A percentile compares a stretch with the other conserved stretches of the same genome.
phyloP scores from a whole-genome alignment of 92 coral and sea anemone species.

The Paragorgia papillata region DNA sequence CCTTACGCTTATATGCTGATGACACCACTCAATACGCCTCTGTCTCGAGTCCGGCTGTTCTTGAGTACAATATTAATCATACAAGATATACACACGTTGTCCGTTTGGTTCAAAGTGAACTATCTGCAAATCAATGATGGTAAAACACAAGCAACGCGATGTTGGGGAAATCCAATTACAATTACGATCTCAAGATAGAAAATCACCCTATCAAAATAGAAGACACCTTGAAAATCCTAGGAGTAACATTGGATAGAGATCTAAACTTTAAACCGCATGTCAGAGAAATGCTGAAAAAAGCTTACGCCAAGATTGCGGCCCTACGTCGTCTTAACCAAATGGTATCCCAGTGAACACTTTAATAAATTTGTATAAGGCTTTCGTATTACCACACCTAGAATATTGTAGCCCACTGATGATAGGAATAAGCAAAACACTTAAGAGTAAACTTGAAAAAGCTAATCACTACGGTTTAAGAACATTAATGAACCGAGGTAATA shows the following conservation, averaged over 20 bases:
- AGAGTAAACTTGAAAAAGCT: slow-evolving; percentile 42
- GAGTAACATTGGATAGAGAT: slow-evolving; percentile 43
- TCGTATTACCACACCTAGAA: slow-evolving; percentile 48
- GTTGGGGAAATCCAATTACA: slow-evolving; percentile 47
- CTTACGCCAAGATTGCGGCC: slow-evolving; percentile 52
- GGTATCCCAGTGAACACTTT: slow-evolving; percentile 5
- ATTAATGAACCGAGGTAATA: slow-evolving; percentile 36
- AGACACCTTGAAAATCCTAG: slow-evolving; percentile 53
- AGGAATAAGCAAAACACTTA: slow-evolving; percentile 37
- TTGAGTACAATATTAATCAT: slow-evolving; percentile 45
- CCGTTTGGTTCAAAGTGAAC: too few species aligned
- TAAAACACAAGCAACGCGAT: slow-evolving; percentile 56
- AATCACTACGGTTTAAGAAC: slow-evolving; percentile 50
- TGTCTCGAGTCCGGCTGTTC: neutral
- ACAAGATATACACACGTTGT: too few species aligned
- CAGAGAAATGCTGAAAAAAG: slow-evolving; percentile 49
- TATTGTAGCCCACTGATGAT: slow-evolving; percentile 51
- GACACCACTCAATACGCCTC: slow-evolving; percentile 35
- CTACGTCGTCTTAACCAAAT: slow-evolving; percentile 44
- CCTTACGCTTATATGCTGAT: slow-evolving; percentile 2
- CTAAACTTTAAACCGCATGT: slow-evolving; percentile 48
- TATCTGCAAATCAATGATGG: slow-evolving; percentile 39
- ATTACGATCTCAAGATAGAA: slow-evolving; percentile 8
- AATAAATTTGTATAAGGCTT: slow-evolving; percentile 51
- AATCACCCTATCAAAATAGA: slow-evolving; percentile 18